Conservation (phyloP, 1,140 invertebrate species). For the Lepidurus couesii region DNA sequence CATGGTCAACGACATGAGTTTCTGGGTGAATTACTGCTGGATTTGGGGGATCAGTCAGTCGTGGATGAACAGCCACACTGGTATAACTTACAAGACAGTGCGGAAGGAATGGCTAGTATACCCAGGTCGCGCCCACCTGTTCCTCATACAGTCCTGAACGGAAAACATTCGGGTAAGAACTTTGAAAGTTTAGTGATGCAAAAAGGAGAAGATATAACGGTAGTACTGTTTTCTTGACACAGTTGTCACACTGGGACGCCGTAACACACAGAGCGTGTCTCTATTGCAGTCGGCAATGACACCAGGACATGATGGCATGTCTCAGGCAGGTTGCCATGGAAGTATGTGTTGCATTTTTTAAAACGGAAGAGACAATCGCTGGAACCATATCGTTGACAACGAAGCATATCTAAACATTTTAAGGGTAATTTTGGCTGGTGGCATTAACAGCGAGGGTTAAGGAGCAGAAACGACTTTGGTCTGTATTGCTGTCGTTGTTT, state of each 20-base stretch:
- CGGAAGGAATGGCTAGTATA: constrained; percentile 35
- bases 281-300: background rate
- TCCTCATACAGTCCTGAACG: constrained; percentile 20
- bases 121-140: constrained; percentile 22
- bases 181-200: background rate
- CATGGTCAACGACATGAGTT: constrained; percentile 52
- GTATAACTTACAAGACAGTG: constrained; percentile 48
- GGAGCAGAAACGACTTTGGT: background rate
- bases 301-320: background rate
- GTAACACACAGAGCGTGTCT: background rate
- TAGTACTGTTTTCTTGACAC: background rate
- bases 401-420: background rate
- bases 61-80: constrained; percentile 53
- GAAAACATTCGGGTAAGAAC: constrained; percentile 21
- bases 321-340: background rate
- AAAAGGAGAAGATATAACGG: background rate
- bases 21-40: constrained; percentile 55
- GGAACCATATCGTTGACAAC: constrained; percentile 8
- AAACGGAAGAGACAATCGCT: background rate
- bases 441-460: background rate
- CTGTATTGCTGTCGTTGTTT: background rate
- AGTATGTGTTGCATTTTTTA: constrained; percentile 7
- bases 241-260: constrained; percentile 13
- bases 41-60: constrained; percentile 49
- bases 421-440: background rate